Evolutionary conservation across 2,113 vertebrate genomes (phyloP).

Genomic region (Coreoperca whiteheadi): DNA sequence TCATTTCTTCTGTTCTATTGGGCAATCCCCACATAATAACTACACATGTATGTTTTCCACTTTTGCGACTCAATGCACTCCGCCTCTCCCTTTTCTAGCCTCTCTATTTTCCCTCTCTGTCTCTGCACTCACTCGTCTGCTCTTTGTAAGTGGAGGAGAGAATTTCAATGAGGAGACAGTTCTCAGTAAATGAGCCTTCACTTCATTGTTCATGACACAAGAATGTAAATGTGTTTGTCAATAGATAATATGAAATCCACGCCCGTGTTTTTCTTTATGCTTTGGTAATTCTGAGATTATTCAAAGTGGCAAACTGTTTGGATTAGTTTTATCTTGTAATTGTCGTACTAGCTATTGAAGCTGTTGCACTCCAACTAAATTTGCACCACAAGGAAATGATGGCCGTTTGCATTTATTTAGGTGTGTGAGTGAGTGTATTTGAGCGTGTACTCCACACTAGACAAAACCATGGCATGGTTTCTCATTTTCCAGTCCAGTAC

Average conservation of each 20-base stretch:
- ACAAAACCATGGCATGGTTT: conserved; percentile 78
- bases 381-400: conserved; percentile 33
- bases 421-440: conserved; percentile 37
- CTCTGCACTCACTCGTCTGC: background rate
- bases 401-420: conserved; percentile 28
- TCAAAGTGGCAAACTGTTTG: conserved; percentile 48
- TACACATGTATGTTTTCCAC: conserved; percentile 39
- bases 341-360: conserved; percentile 27
- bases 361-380: conserved; percentile 8
- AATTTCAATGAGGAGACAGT: conserved; percentile 46
- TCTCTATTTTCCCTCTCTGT: conserved; percentile 13
- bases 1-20: conserved; percentile 33
- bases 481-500: conserved; percentile 86
- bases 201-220: conserved; percentile 49
- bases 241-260: conserved; percentile 46
- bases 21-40: conserved; percentile 43
- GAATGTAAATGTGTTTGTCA: conserved; percentile 56
- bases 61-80: conserved; percentile 33
- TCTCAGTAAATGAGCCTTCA: conserved; percentile 44
- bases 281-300: conserved; percentile 41
- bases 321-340: conserved; percentile 49
- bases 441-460: conserved; percentile 54
- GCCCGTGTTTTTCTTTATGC: conserved; percentile 16
- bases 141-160: conserved; percentile 21
- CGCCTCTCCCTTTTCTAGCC: background rate